These are phyloP conservation scores for Thalassarche chlororhynchos DNA, from an alignment of 2,113 vertebrate genomes.

Conservation along the genomic window DNA sequence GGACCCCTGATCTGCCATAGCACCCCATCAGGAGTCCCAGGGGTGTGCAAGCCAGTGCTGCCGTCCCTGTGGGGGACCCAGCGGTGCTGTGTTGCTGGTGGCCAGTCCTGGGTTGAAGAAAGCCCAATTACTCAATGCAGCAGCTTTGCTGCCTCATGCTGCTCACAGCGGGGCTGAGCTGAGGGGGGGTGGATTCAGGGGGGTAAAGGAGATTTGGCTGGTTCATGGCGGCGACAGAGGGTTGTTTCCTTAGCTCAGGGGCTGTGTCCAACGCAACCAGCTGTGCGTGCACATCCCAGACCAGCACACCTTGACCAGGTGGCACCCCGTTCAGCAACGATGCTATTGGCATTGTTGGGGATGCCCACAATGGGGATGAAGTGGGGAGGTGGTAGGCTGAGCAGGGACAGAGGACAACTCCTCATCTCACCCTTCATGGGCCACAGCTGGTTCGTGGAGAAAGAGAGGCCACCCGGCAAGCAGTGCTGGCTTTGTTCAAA, in stretches of 20 bases:
- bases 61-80: not conserved
- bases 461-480: not conserved
- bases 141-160: not conserved
- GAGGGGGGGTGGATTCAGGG: not conserved
- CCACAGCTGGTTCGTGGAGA: not conserved
- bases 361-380: not conserved
- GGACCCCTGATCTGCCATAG: not conserved
- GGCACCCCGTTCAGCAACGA: fast-evolving
- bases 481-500: not conserved
- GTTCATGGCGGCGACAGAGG: not conserved
- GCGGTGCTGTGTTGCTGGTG: not conserved
- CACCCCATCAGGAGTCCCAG: not conserved
- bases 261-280: not conserved
- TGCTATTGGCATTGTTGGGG: not conserved
- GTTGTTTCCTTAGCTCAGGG: not conserved
- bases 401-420: not conserved
- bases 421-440: fast-evolving
- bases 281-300: not conserved
- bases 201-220: not conserved
- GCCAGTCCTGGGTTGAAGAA: not conserved
- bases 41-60: not conserved
- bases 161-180: not conserved
- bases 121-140: not conserved
- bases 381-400: not conserved
- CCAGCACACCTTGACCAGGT: not conserved